Percentiles rank a stretch among this genome's conserved stretches.
Conservation (phyloP, 2,888 invertebrate species). For the Margaritifera margaritifera region DNA sequence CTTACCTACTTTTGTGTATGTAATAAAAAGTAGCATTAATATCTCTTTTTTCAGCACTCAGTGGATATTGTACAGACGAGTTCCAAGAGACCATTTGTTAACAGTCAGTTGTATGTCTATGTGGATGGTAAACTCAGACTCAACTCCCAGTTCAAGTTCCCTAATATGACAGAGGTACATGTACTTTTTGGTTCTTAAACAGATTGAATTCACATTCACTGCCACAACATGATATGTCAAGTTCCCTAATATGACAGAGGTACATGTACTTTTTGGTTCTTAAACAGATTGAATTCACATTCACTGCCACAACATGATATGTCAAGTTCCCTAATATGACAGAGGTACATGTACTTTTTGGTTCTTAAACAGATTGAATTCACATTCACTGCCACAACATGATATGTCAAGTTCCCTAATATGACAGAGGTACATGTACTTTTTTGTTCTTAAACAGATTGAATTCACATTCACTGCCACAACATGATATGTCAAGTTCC, state of each 20-base stretch:
- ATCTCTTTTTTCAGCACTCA: slow-evolving; percentile 74
- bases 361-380: no score
- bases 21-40: no score
- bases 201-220: no score
- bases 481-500: no score
- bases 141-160: slow-evolving; percentile 77
- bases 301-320: no score
- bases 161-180: slow-evolving; percentile 76
- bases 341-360: slow-evolving; percentile 73
- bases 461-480: slow-evolving; percentile 75
- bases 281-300: no score
- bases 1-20: no score
- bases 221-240: no score
- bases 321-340: no score
- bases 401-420: no score
- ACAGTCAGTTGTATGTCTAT: slow-evolving; percentile 78
- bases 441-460: background rate
- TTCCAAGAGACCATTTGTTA: slow-evolving; percentile 77
- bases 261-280: slow-evolving; percentile 58
- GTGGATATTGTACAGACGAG: slow-evolving; percentile 75
- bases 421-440: slow-evolving; percentile 73
- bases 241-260: slow-evolving; percentile 75
- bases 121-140: slow-evolving; percentile 77
- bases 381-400: no score
- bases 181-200: background rate